Conservation (phyloP, 1,140 invertebrate genomes). For the Colletes latitarsis region DNA sequence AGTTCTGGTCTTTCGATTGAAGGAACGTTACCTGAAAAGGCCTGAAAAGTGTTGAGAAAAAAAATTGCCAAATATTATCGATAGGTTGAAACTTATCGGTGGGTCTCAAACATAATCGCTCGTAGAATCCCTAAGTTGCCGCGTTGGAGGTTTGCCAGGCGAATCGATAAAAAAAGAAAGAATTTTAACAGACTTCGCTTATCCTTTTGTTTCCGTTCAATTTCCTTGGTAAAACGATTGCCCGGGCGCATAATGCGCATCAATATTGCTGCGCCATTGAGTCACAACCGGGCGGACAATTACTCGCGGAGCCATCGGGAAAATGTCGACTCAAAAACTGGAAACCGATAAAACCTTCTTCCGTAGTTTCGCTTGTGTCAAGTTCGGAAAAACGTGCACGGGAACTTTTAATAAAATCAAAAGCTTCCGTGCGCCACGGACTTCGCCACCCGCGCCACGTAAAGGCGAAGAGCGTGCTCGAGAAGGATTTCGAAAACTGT, state of each 20-base stretch:
- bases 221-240: background rate
- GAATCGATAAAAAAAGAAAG: background rate
- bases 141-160: background rate
- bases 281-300: background rate
- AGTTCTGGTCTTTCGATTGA: too few relatives aligned
- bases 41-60: too few relatives aligned
- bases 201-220: background rate
- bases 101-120: background rate
- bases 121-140: background rate
- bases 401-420: slow-evolving; percentile 8
- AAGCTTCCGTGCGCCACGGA: background rate
- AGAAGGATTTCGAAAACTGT: slow-evolving; percentile 20
- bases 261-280: background rate
- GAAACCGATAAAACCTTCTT: slow-evolving; percentile 14
- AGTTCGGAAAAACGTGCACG: background rate
- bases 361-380: background rate
- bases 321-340: slow-evolving; percentile 1
- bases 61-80: too few relatives aligned
- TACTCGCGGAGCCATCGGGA: background rate
- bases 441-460: background rate
- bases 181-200: background rate
- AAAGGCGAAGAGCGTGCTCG: background rate
- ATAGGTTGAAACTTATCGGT: background rate
- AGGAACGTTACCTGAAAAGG: too few relatives aligned
- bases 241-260: background rate